Conservation (phyloP, 2,888 invertebrate species). For the Campopleginae sp. region DNA sequence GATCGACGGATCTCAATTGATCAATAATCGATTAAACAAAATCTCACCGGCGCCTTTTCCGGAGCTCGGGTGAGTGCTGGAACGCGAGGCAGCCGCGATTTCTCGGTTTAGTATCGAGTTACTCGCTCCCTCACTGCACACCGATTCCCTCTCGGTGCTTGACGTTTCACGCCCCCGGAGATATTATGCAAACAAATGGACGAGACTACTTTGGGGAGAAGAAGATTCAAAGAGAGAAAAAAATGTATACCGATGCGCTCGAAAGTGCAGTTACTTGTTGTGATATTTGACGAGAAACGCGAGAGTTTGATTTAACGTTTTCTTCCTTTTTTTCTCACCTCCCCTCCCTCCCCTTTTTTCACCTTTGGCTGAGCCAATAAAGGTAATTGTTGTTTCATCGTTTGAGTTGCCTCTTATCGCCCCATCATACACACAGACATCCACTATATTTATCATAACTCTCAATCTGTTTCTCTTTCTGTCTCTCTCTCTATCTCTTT, state of each 20-base stretch:
- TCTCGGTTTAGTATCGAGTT: neutral
- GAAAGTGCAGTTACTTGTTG: constrained; percentile 75
- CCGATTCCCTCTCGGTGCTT: constrained; percentile 6
- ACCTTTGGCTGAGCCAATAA: constrained; percentile 78
- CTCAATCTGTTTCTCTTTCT: constrained; percentile 16
- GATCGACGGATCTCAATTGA: constrained; percentile 72
- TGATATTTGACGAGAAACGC: constrained; percentile 79
- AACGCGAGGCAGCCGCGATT: constrained; percentile 22
- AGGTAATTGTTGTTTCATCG: constrained; percentile 73
- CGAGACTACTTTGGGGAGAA: constrained; percentile 38
- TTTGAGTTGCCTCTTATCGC: constrained; percentile 69
- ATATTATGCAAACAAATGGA: constrained; percentile 7
- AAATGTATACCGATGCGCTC: constrained; percentile 28
- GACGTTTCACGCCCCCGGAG: constrained; percentile 9
- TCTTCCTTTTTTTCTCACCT: neutral
- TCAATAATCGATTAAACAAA: constrained; percentile 68
- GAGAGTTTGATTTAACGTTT: constrained; percentile 72
- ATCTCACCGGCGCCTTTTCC: constrained; percentile 64
- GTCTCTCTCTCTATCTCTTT: constrained; percentile 25
- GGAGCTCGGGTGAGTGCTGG: constrained; percentile 68
- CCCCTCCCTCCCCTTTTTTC: constrained; percentile 20
- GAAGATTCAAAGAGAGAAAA: constrained; percentile 35
- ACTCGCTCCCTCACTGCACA: constrained; percentile 21
- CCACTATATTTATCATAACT: constrained; percentile 37
- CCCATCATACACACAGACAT: constrained; percentile 18